phyloP scores from a whole-genome alignment of 1,140 invertebrate species.

The Tribolium castaneum region DNA sequence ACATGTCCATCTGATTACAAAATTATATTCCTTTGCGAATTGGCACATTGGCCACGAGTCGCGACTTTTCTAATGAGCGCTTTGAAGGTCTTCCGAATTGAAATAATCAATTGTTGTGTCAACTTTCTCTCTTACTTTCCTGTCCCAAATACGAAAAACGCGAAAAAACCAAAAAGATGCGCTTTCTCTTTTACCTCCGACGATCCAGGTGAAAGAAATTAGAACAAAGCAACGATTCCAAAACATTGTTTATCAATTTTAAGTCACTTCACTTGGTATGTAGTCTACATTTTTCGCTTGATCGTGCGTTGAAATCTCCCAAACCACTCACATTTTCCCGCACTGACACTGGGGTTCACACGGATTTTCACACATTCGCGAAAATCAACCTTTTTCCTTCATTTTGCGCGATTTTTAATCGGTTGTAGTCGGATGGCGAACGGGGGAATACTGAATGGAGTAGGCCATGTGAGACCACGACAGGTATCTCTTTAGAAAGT shows the following conservation, averaged over 20 bases:
- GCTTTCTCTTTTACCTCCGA: constrained; percentile 50
- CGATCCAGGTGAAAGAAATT: constrained; percentile 45
- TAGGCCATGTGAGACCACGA: constrained; percentile 35
- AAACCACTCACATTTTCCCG: neutral
- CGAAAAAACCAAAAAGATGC: constrained; percentile 37
- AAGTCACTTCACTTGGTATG: neutral
- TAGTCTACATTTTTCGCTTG: neutral
- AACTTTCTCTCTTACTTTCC: neutral
- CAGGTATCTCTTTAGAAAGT: constrained; percentile 35
- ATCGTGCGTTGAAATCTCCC: constrained; percentile 19
- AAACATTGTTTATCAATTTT: constrained; percentile 40
- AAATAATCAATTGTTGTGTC: neutral
- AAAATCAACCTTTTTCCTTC: constrained; percentile 20
- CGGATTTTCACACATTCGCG: neutral
- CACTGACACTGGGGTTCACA: neutral
- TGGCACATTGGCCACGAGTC: constrained; percentile 13
- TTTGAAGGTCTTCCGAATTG: neutral
- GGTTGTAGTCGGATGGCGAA: constrained; percentile 36
- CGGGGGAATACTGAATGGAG: constrained; percentile 33
- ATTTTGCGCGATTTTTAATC: constrained; percentile 3
- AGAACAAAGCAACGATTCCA: constrained; percentile 43
- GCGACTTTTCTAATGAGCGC: constrained; percentile 32
- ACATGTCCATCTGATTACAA: neutral
- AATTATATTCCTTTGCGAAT: neutral
- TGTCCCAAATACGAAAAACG: neutral